phyloP scores from a whole-genome alignment of 2,888 invertebrate species.

The Opisthograptis luteolata region DNA sequence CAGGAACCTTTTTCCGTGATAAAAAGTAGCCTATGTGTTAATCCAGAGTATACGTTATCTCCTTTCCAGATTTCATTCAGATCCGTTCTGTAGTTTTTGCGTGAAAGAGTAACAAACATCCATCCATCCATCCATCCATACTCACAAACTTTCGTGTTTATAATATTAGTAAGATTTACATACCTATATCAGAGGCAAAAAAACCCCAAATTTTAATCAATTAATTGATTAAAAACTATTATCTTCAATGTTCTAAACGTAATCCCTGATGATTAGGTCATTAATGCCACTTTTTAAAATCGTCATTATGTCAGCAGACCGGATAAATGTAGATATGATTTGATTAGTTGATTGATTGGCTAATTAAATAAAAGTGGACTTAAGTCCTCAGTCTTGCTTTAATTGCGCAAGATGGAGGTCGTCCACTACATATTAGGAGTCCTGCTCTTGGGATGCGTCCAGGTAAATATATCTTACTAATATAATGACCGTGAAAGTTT shows the following conservation, averaged over 20 bases:
- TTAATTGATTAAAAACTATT: not conserved
- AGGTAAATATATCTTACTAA: slow-evolving; percentile 40
- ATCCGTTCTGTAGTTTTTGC: no score
- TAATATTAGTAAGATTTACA: no score
- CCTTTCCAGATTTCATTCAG: no score
- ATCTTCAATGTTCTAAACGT: not conserved
- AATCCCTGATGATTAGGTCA: slow-evolving; percentile 5
- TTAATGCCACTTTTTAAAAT: slow-evolving; percentile 1
- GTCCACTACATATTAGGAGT: slow-evolving; percentile 43
- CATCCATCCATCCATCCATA: no score
- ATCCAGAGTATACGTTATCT: no score
- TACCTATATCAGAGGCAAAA: no score
- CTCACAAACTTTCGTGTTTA: no score
- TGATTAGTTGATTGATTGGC: not conserved
- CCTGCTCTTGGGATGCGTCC: slow-evolving; percentile 46
- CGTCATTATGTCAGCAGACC: slow-evolving; percentile 2
- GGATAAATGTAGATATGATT: slow-evolving; percentile 2
- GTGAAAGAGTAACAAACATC: no score
- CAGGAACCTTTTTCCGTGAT: no score
- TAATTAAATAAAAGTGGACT: slow-evolving; percentile 11
- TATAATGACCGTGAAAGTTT: no score
- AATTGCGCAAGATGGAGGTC: slow-evolving; percentile 42
- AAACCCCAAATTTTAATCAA: no score
- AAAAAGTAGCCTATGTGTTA: no score
- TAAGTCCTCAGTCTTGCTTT: slow-evolving; percentile 12